phyloP scores from a whole-genome alignment of 2,797 vertebrate species.

The Melanotaenia nigrans region DNA sequence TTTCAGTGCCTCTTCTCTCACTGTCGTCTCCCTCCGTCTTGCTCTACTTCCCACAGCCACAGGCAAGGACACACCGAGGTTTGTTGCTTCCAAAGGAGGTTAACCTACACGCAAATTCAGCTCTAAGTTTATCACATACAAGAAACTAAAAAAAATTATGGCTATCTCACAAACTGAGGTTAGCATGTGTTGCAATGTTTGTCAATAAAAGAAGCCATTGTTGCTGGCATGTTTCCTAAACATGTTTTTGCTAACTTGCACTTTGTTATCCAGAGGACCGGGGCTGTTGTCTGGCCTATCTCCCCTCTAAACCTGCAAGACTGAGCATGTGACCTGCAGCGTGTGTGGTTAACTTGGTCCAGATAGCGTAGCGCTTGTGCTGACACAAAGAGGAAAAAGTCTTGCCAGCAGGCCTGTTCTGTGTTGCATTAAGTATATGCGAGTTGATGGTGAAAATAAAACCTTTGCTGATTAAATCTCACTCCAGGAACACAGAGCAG shows the following conservation, averaged over 20 bases:
- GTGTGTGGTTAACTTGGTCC: not conserved
- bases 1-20: not conserved
- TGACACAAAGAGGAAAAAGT: constrained; percentile 27
- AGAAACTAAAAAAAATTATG: not conserved
- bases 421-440: not conserved
- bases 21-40: constrained; percentile 28
- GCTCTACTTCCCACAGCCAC: constrained; percentile 67
- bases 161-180: not conserved
- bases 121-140: constrained; percentile 5
- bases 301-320: constrained; percentile 3
- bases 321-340: constrained; percentile 43
- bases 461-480: not conserved
- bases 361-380: constrained; percentile 44
- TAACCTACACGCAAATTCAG: constrained; percentile 27
- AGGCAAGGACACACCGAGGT: constrained; percentile 59
- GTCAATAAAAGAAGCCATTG: not conserved
- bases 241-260: constrained; percentile 32
- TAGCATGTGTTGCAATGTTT: not conserved
- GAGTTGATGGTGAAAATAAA: constrained; percentile 8
- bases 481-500: not conserved
- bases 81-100: constrained; percentile 51
- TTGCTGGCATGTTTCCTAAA: constrained; percentile 23
- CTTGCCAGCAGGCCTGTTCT: not conserved
- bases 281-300: constrained; percentile 8
- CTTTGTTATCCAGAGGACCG: constrained; percentile 30